Percentiles rank a stretch among this genome's conserved stretches.
Conservation (phyloP, 1,140 invertebrate genomes). For the Agrypnia vestita region DNA sequence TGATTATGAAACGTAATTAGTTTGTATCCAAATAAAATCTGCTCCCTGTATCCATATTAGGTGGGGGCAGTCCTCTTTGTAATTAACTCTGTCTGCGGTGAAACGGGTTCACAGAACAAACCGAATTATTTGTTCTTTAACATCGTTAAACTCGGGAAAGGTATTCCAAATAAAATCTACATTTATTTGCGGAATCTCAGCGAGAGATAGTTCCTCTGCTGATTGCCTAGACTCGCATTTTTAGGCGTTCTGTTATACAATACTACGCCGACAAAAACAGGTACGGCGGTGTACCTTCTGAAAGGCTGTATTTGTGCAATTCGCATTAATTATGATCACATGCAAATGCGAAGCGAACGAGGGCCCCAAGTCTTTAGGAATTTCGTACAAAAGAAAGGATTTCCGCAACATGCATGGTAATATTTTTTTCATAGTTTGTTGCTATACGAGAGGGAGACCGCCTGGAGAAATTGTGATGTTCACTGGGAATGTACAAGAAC, state of each 20-base stretch:
- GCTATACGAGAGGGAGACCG: too few species aligned
- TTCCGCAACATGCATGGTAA: too few species aligned
- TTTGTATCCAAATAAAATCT: conserved; percentile 22
- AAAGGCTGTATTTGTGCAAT: too few species aligned
- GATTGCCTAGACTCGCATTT: background rate
- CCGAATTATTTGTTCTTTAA: conserved; percentile 24
- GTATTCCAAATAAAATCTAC: background rate
- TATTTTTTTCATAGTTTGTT: too few species aligned
- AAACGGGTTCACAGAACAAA: conserved; percentile 19
- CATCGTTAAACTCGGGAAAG: conserved; percentile 7
- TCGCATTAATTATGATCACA: too few species aligned
- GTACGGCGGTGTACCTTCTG: too few species aligned
- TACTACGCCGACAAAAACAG: too few species aligned
- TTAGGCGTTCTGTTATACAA: background rate
- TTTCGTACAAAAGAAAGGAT: too few species aligned
- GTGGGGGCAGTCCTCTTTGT: conserved; percentile 14
- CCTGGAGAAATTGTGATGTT: too few species aligned
- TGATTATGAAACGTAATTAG: conserved; percentile 25
- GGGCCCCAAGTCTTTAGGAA: too few species aligned
- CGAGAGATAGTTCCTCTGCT: background rate
- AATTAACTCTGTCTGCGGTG: conserved; percentile 21
- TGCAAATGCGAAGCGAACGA: too few species aligned
- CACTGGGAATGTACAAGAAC: too few species aligned
- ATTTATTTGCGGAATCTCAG: background rate
- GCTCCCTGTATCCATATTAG: conserved; percentile 21